These are phyloP conservation scores for Miichthys miiuy DNA, from an alignment of 2,797 vertebrate species.

Conservation along the genomic window DNA sequence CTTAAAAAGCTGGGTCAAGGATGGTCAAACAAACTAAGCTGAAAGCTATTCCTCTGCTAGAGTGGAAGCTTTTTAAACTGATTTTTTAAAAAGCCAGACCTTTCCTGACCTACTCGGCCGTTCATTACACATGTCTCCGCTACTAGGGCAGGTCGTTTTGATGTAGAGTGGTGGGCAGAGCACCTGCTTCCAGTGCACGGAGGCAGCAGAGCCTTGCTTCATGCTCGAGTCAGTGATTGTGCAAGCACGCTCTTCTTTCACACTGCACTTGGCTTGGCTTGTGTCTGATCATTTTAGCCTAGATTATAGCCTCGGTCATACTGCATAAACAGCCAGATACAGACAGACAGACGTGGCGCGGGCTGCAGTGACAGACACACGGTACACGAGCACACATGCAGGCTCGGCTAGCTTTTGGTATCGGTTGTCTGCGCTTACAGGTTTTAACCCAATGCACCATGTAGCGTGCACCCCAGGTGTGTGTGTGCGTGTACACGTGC, in stretches of 20 bases:
- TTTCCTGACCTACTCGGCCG: constrained; percentile 6
- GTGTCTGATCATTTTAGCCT: constrained; percentile 48
- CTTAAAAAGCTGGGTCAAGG: constrained; percentile 26
- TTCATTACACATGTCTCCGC: constrained; percentile 35
- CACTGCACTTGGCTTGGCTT: constrained; percentile 26
- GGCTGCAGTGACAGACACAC: constrained; percentile 21
- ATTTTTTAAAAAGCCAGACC: constrained; percentile 2
- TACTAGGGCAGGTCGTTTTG: constrained; percentile 42
- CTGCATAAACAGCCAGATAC: constrained; percentile 35
- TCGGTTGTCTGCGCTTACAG: constrained; percentile 12
- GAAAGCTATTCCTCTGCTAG: constrained; percentile 3
- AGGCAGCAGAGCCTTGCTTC: constrained; percentile 20
- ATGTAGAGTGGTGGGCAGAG: constrained; percentile 29
- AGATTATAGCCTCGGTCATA: constrained; percentile 20
- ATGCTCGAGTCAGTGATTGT: constrained; percentile 49
- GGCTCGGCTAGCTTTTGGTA: not conserved
- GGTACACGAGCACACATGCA: constrained; percentile 17
- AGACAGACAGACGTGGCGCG: constrained; percentile 19
- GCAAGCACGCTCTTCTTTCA: constrained; percentile 39
- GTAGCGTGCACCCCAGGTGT: constrained; percentile 28
- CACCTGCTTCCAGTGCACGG: constrained; percentile 37
- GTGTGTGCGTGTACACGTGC: constrained; percentile 2
- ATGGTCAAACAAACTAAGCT: constrained; percentile 25
- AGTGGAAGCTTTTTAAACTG: constrained; percentile 24
- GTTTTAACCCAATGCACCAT: constrained; percentile 32